phyloP scores from a whole-genome alignment of 2,888 invertebrate genomes.

The Actias luna region DNA sequence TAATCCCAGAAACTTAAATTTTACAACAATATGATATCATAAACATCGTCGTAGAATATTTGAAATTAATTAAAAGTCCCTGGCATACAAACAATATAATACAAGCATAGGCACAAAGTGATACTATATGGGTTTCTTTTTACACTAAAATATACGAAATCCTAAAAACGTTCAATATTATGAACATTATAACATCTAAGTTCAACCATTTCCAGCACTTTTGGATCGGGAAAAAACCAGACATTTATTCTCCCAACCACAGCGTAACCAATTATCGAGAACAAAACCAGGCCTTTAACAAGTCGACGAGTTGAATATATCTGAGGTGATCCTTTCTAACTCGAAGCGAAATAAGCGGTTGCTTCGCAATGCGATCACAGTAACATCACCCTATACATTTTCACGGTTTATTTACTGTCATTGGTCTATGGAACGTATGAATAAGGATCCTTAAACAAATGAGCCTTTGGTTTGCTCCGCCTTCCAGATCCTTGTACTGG shows the following conservation, averaged over 20 bases:
- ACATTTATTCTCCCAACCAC: slow-evolving; percentile 25
- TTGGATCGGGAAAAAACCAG: not conserved
- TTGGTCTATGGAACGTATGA: not conserved
- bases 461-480: not conserved
- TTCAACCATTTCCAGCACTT: not conserved
- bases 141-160: no score
- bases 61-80: no score
- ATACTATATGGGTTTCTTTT: no score
- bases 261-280: slow-evolving; percentile 31
- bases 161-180: not conserved
- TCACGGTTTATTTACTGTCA: slow-evolving; percentile 18
- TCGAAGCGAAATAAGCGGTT: slow-evolving; percentile 33
- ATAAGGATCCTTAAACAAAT: not conserved
- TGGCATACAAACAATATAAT: no score
- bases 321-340: slow-evolving; percentile 34
- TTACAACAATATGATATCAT: no score
- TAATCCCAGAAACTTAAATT: no score
- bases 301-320: slow-evolving; percentile 38
- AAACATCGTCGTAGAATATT: no score
- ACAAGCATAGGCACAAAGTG: no score
- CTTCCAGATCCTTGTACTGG: no score
- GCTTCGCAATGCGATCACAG: slow-evolving; percentile 24
- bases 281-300: slow-evolving; percentile 30
- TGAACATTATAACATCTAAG: not conserved
- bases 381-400: slow-evolving; percentile 23